phyloP scores from a whole-genome alignment of 37 sponge, comb jelly and placozoan genomes.

The Chondrilla cf. caribensis region DNA sequence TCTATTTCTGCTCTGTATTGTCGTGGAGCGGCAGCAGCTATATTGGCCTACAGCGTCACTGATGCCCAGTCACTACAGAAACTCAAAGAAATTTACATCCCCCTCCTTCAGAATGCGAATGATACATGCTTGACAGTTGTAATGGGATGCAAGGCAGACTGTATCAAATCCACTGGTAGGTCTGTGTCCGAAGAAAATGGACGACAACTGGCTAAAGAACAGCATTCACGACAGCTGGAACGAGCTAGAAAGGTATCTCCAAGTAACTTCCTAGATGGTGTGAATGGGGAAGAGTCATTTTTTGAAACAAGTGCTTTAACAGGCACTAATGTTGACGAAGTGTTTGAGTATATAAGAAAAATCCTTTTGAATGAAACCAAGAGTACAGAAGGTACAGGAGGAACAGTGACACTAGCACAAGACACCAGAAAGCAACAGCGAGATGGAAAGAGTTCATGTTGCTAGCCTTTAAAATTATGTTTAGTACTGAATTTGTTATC shows the following conservation, averaged over 20 bases:
- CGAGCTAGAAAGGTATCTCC: slow-evolving; percentile 40
- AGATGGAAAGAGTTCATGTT: too few relatives aligned
- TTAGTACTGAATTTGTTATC: too few relatives aligned
- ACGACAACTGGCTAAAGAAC: slow-evolving; percentile 34
- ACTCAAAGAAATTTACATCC: slow-evolving; percentile 60
- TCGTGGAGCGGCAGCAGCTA: slow-evolving; percentile 82
- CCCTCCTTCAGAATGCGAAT: slow-evolving; percentile 64
- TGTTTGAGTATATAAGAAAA: slow-evolving; percentile 67
- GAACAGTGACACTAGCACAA: too few relatives aligned
- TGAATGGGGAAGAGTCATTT: slow-evolving; percentile 45
- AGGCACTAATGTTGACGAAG: slow-evolving; percentile 63
- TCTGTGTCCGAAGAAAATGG: slow-evolving; percentile 44
- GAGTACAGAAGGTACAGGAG: too few relatives aligned
- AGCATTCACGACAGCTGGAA: slow-evolving; percentile 50
- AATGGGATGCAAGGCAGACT: slow-evolving; percentile 79
- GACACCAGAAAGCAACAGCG: too few relatives aligned
- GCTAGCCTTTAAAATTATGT: too few relatives aligned
- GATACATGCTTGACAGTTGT: slow-evolving; percentile 70
- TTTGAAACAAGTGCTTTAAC: slow-evolving; percentile 83
- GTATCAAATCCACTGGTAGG: slow-evolving; percentile 2
- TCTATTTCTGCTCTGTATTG: slow-evolving; percentile 80
- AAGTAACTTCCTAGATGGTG: slow-evolving; percentile 31
- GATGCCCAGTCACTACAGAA: slow-evolving; percentile 36
- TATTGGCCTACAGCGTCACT: slow-evolving; percentile 81
- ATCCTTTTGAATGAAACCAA: slow-evolving; percentile 18